phyloP scores from a whole-genome alignment of 2,797 vertebrate genomes.

The Antrozous pallidus region DNA sequence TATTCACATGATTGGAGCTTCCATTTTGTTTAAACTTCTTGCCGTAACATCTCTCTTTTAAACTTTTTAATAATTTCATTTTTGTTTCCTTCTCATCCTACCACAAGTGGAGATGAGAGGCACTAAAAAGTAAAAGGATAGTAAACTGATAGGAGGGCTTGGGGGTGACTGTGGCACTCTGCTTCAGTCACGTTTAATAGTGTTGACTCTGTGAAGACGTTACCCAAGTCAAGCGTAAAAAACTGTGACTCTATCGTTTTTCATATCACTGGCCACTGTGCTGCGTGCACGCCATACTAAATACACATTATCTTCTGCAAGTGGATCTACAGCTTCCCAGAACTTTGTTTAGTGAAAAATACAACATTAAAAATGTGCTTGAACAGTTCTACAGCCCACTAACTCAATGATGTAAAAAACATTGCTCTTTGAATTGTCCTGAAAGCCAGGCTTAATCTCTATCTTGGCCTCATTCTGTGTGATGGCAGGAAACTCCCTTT shows the following conservation, averaged over 20 bases:
- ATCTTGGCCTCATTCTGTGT: not conserved
- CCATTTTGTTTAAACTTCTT: not conserved
- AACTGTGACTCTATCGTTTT: constrained; percentile 32
- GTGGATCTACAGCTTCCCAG: not conserved
- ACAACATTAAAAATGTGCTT: not conserved
- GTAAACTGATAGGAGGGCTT: not conserved
- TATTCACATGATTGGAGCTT: not conserved
- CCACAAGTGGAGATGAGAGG: not conserved
- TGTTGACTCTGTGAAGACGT: not conserved
- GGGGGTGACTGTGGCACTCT: not conserved
- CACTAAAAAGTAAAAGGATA: not conserved
- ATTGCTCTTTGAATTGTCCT: not conserved
- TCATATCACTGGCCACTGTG: not conserved
- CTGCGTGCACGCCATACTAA: not conserved
- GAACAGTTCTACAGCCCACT: not conserved
- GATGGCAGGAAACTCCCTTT: not conserved
- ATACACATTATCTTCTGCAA: not conserved
- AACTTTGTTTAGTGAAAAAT: constrained; percentile 4
- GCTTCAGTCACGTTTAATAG: not conserved
- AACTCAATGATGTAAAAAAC: not conserved
- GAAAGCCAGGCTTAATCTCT: not conserved
- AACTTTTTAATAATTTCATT: constrained; percentile 9
- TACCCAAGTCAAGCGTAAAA: constrained; percentile 6
- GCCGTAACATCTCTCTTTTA: not conserved
- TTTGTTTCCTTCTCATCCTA: not conserved